These are phyloP conservation scores for Aphelenchoides besseyi DNA, from an alignment of 1,140 invertebrate species.

Conservation along the genomic window DNA sequence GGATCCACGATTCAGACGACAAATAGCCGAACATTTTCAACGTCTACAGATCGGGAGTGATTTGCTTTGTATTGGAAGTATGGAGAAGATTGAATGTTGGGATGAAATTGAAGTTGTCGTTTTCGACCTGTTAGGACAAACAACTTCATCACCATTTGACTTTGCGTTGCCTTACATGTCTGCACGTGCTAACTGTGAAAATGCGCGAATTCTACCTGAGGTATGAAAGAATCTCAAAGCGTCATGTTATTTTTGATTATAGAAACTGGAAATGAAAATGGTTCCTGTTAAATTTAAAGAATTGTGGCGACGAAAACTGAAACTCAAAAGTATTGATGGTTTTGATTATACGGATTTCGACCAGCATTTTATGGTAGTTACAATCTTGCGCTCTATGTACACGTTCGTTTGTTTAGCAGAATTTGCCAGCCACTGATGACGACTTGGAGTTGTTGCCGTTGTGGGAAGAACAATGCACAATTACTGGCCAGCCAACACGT, in stretches of 20 bases:
- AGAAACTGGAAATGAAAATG: slow-evolving; percentile 6
- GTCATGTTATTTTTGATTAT: slow-evolving; percentile 3
- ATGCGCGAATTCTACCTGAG: background rate
- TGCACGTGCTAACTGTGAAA: background rate
- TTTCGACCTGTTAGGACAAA: background rate
- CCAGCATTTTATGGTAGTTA: too few species aligned
- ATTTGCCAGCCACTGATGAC: background rate
- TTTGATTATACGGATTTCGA: slow-evolving; percentile 20
- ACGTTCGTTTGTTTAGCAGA: slow-evolving; percentile 5
- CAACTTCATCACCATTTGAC: background rate
- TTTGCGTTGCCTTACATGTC: background rate
- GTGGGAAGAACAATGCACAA: slow-evolving; percentile 5
- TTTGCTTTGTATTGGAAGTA: background rate
- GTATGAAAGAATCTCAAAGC: background rate
- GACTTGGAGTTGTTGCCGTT: slow-evolving; percentile 16
- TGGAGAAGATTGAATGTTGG: background rate
- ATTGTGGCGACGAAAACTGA: background rate
- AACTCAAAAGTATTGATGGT: background rate
- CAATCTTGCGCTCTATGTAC: too few species aligned
- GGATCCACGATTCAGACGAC: background rate
- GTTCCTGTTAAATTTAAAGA: slow-evolving; percentile 3
- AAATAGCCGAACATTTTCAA: background rate
- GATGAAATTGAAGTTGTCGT: background rate
- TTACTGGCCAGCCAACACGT: background rate
- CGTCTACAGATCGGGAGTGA: too few species aligned